Evolutionary conservation across 2,113 vertebrate species (phyloP), one percentile per base, ranked within the genome.

Genomic region (Rhinichthys klamathensis): DNA sequence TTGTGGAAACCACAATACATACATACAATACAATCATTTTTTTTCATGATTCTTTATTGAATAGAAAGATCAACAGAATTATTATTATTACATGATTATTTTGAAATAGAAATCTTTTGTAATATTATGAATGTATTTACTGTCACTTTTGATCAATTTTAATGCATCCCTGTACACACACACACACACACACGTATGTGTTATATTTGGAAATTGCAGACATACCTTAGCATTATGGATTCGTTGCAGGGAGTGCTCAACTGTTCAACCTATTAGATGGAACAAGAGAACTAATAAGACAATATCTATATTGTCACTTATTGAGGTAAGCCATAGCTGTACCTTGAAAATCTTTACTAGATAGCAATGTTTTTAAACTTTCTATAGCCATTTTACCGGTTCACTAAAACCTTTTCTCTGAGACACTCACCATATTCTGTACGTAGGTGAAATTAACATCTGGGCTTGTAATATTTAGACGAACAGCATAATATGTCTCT

Each of bases 401-500:
- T 11, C 27, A 23, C 16, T 15, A 80, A 21, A 73, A 25, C 27
- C 21, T 49, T 7, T 67, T 3, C 15, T 67, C 13, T 32, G 18
- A 27, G 6, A 25, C 35, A 79, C 87, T 84, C 78, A 90, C 90
- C 44, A 13, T 51, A 67, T 78, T 56, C 60, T 54, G 25, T 10
- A 89, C 9, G 15, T 82, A 69, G 1, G 13, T 63, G 9, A 84
- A 46, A 25, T 60, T 82, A 25, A 87, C 56, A n/a, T 61, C 5
- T 6, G 44, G 38, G 7, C 49, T 88, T 15, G 12, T 51, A 67
- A 89, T 86, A 11, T 79, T 82, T 44, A 90, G 51, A 3, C 13
- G 23, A 32, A 90, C 46, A 18, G 76, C 78, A 77, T 87, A 90
- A 80, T 88, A 80, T 32, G 25, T 69, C 21, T 25, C 90, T 88